Evolutionary conservation across 1,140 invertebrate species (phyloP).

Genomic region (Pseudomyrmex flavicornis): DNA sequence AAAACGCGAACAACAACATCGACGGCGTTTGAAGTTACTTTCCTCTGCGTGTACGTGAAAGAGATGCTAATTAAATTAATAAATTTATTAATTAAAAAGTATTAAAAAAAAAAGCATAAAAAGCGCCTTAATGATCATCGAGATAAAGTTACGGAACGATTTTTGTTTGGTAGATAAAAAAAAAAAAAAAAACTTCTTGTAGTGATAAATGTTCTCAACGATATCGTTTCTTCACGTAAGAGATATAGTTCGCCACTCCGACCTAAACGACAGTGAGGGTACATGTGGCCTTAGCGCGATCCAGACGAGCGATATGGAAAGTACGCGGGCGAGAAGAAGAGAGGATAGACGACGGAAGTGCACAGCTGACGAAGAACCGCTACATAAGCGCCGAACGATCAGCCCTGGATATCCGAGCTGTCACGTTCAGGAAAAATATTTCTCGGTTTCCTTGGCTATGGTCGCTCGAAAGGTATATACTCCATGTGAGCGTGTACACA

Average conservation of each 20-base stretch:
- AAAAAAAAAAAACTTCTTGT: neutral
- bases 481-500: neutral
- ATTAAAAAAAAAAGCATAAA: neutral
- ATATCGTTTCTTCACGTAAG: slow-evolving; percentile 26
- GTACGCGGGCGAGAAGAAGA: slow-evolving; percentile 30
- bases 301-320: slow-evolving; percentile 49
- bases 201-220: slow-evolving; percentile 35
- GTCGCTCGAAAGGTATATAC: slow-evolving; percentile 6
- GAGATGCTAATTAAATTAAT: neutral
- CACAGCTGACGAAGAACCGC: slow-evolving; percentile 53
- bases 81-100: too few species aligned
- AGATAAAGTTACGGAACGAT: neutral
- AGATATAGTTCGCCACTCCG: slow-evolving; percentile 39
- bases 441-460: slow-evolving; percentile 45
- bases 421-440: slow-evolving; percentile 61
- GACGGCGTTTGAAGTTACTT: too few species aligned
- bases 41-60: neutral
- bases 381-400: slow-evolving; percentile 52
- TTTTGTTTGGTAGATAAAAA: neutral
- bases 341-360: slow-evolving; percentile 7
- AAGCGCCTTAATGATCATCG: neutral
- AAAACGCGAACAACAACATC: too few species aligned
- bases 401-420: slow-evolving; percentile 46
- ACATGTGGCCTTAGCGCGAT: slow-evolving; percentile 45
- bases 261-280: slow-evolving; percentile 11